Evolutionary conservation across 2,113 vertebrate species (phyloP).

Genomic region (Miniopterus natalensis): DNA sequence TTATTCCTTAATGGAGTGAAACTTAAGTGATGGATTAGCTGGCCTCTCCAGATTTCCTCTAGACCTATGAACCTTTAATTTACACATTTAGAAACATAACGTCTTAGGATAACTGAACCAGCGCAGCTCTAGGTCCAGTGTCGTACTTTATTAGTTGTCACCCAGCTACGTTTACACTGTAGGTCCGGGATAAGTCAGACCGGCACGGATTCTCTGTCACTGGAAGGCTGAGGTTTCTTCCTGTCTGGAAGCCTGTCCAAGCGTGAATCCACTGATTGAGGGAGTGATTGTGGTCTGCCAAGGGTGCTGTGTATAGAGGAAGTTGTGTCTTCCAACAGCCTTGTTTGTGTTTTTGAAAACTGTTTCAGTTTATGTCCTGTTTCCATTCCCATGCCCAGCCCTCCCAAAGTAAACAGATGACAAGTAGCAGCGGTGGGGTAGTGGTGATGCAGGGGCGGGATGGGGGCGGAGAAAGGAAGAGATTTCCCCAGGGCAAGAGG

Average conservation of each 20-base stretch:
- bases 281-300: constrained; percentile 74
- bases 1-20: background rate
- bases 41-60: background rate
- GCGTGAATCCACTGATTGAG: constrained; percentile 53
- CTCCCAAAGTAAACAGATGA: constrained; percentile 78
- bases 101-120: background rate
- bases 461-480: constrained; percentile 71
- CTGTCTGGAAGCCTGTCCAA: constrained; percentile 74
- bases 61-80: background rate
- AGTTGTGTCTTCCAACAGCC: constrained; percentile 73
- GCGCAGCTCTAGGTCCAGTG: background rate
- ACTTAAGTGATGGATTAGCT: background rate
- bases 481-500: constrained; percentile 67
- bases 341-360: constrained; percentile 82
- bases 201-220: background rate
- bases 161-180: background rate
- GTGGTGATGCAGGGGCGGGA: constrained; percentile 58
- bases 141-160: background rate
- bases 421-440: constrained; percentile 48
- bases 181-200: constrained; percentile 46
- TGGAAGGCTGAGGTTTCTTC: constrained; percentile 77
- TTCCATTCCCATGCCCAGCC: constrained; percentile 77
- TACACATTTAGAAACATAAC: background rate
- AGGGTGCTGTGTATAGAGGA: constrained; percentile 76
- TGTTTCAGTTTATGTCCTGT: constrained; percentile 71